Base-by-base conservation (phyloP, 2,888 invertebrate genomes). In the Blastobasis adustella region DNA sequence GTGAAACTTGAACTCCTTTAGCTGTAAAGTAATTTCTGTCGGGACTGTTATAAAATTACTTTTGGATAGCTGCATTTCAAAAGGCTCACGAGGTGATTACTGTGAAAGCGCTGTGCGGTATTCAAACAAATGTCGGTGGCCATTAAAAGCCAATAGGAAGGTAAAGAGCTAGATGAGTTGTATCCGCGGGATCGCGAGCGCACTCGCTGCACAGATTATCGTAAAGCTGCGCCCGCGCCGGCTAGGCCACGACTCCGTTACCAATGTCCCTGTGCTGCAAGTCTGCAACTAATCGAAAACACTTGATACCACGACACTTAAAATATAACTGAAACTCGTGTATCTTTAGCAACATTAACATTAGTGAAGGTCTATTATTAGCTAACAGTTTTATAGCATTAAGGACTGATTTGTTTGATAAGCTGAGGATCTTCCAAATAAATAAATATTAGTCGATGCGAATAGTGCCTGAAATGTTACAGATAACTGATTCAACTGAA, bases 201-300 rank as follows among this genome's bases (percentile, higher is more conserved):
- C 61, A 57, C 60, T 60, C 59, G 62, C 59, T 54, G 53, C 55
- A 50, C 51, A 69, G 69, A 70, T 71, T 67, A 71, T 69, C 67
- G 61, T 71, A 67, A 62, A 64, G 58, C 61, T 45, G 42, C 9
- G 46, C 43, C 46, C 38, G 44, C 10, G 48, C 42, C 42, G 46
- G 49, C 9, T 1, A 23, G 23, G 23, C 23, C 23, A 23, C 23
- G 23, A 23, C 23, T 23, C 23, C 23, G 23, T 23, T 23, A 23
- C 23, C 23, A 23, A 23, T 23, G 23, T 23, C 23, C 23, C 23
- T 23, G 23, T 23, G 23, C 23, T 23, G 23, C 23, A 23, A 23
- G 23, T 23, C 23, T 23, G 23, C 23, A 23, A 23, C 23, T 23
- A 23, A 23, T 23, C 23, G 23, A 3, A 23, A 23, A 23, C 23